Conservation (phyloP, 2,888 invertebrate genomes). For the Scaptomyza caliginosa region DNA sequence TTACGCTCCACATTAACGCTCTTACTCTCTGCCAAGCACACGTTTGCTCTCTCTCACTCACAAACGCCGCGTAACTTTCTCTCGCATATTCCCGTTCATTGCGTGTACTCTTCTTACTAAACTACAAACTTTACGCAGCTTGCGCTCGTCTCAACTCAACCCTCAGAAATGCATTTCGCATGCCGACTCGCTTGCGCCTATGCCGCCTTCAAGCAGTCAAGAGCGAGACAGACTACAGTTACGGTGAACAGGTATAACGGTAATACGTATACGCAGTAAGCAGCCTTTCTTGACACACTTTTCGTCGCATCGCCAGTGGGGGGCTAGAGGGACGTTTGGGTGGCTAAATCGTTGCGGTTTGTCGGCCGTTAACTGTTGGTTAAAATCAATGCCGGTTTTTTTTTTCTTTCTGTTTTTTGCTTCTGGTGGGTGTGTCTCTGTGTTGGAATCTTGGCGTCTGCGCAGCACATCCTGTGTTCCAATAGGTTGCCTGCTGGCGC, state of each 20-base stretch:
- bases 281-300: constrained; percentile 63
- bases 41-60: constrained; percentile 18
- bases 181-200: constrained; percentile 43
- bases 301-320: constrained; percentile 24
- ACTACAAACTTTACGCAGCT: constrained; percentile 50
- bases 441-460: constrained; percentile 69
- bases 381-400: constrained; percentile 45
- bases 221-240: constrained; percentile 53
- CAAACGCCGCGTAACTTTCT: constrained; percentile 36
- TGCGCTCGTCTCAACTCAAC: constrained; percentile 55
- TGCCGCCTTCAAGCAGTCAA: neutral
- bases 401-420: too few species aligned
- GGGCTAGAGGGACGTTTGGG: neutral
- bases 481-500: constrained; percentile 66
- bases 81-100: constrained; percentile 15
- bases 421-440: constrained; percentile 78
- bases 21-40: constrained; percentile 29
- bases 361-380: constrained; percentile 65
- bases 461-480: constrained; percentile 72
- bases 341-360: constrained; percentile 21
- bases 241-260: constrained; percentile 63
- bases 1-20: constrained; percentile 57
- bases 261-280: constrained; percentile 35
- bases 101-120: constrained; percentile 42
- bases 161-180: constrained; percentile 49